These are phyloP conservation scores for Lasioglossum zephyrum DNA, from an alignment of 2,888 invertebrate genomes.

Conservation along the genomic window DNA sequence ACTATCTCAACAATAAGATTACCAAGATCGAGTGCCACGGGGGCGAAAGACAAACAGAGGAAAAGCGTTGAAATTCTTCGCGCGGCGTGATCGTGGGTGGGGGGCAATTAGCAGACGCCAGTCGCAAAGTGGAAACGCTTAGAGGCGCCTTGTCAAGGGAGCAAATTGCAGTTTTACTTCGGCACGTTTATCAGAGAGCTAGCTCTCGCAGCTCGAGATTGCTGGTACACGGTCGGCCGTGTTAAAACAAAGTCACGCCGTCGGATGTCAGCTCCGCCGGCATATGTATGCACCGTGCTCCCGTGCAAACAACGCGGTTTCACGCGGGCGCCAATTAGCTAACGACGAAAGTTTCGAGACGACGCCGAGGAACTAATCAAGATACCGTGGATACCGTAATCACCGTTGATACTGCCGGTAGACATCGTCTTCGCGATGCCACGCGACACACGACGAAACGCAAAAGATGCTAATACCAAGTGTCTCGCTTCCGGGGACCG, in stretches of 20 bases:
- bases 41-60: slow-evolving; percentile 10
- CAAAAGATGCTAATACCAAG: slow-evolving; percentile 42
- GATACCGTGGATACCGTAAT: slow-evolving; percentile 77
- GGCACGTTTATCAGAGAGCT: slow-evolving; percentile 60
- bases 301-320: slow-evolving; percentile 75
- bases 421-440: slow-evolving; percentile 48
- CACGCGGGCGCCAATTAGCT: slow-evolving; percentile 78
- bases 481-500: not conserved
- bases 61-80: slow-evolving; percentile 38
- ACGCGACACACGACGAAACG: slow-evolving; percentile 20
- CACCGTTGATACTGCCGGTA: slow-evolving; percentile 72
- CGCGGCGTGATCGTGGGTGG: slow-evolving; percentile 23
- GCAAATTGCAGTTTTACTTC: slow-evolving; percentile 69
- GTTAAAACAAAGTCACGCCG: slow-evolving; percentile 61
- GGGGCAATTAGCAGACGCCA: slow-evolving; percentile 54
- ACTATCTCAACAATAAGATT: slow-evolving; percentile 2
- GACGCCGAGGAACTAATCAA: slow-evolving; percentile 77
- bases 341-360: slow-evolving; percentile 80
- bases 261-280: slow-evolving; percentile 69
- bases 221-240: slow-evolving; percentile 50
- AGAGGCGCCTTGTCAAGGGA: slow-evolving; percentile 43
- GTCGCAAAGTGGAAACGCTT: slow-evolving; percentile 41
- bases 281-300: slow-evolving; percentile 68
- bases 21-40: not conserved
- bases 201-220: slow-evolving; percentile 48